A percentile compares a stretch with the other conserved stretches of the same genome.
These are phyloP conservation scores for Podilymbus podiceps DNA, from an alignment of 2,113 vertebrate genomes.

Conservation along the genomic window DNA sequence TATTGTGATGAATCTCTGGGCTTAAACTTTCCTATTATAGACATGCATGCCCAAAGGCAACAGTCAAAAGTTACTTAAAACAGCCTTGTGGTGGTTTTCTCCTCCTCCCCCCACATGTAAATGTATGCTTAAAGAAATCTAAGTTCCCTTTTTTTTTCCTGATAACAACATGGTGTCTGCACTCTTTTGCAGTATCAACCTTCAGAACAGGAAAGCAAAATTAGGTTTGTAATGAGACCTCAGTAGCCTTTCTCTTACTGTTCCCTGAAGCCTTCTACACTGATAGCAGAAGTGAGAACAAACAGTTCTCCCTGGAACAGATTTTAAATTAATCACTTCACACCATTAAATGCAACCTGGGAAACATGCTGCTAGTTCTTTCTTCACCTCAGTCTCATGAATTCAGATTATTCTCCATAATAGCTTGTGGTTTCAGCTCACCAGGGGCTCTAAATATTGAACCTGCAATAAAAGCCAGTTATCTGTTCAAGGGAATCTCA, in stretches of 20 bases:
- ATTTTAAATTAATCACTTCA: slow-evolving; percentile 20
- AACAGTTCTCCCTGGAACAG: background rate
- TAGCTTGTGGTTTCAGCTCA: background rate
- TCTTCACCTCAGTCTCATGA: background rate
- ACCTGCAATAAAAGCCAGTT: background rate
- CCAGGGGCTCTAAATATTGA: background rate
- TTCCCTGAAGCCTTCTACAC: background rate
- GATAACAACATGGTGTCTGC: background rate
- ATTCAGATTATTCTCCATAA: background rate
- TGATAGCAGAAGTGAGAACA: background rate
- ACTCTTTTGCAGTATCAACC: background rate
- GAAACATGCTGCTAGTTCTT: background rate
- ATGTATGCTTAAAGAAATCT: background rate
- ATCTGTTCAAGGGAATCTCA: background rate
- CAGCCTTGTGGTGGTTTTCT: background rate
- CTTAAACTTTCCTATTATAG: background rate
- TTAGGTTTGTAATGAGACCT: background rate
- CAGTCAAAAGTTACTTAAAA: background rate
- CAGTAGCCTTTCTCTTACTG: background rate
- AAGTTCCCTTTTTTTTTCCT: background rate
- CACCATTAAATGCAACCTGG: background rate
- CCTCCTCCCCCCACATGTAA: background rate
- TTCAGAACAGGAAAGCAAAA: background rate
- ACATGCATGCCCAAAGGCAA: background rate
- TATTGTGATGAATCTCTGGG: background rate